Percentiles rank a stretch among this genome's conserved stretches.
phyloP scores from a whole-genome alignment of 2,888 invertebrate species.

The Zhuqinia jingwanae region DNA sequence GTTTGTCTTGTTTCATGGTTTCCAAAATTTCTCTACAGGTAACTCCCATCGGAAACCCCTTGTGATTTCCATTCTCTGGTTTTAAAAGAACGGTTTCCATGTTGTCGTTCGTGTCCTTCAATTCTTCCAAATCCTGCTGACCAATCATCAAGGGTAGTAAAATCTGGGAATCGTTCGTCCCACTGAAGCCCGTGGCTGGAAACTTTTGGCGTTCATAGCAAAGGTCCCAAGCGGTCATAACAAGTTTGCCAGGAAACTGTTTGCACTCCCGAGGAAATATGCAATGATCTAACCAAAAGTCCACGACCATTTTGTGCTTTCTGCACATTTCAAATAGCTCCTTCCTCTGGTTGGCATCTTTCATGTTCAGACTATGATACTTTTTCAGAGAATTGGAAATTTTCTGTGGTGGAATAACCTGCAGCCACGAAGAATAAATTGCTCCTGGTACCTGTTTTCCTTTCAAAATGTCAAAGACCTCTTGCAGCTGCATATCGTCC shows the following conservation, averaged over 20 bases:
- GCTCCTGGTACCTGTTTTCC: not conserved
- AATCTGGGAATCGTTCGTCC: slow-evolving; percentile 73
- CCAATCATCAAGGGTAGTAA: slow-evolving; percentile 62
- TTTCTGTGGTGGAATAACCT: not conserved
- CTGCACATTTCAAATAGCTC: slow-evolving; percentile 21
- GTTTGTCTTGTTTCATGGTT: slow-evolving; percentile 12
- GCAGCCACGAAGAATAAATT: slow-evolving; percentile 7
- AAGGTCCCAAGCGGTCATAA: slow-evolving; percentile 71
- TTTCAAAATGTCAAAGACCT: slow-evolving; percentile 42
- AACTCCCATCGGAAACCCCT: not conserved
- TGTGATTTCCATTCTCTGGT: slow-evolving; percentile 46
- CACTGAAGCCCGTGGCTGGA: slow-evolving; percentile 67
- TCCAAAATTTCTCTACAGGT: slow-evolving; percentile 56
- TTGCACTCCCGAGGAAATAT: slow-evolving; percentile 67
- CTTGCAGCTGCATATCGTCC: no score
- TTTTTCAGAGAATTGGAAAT: slow-evolving; percentile 24
- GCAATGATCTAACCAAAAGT: slow-evolving; percentile 63
- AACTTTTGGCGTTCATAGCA: slow-evolving; percentile 36
- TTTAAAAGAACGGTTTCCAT: slow-evolving; percentile 48
- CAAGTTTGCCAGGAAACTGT: slow-evolving; percentile 69
- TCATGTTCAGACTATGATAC: slow-evolving; percentile 51
- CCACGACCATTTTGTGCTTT: slow-evolving; percentile 51
- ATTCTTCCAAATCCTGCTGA: slow-evolving; percentile 59
- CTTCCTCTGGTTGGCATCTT: slow-evolving; percentile 44
- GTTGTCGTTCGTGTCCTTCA: slow-evolving; percentile 52